phyloP scores from a whole-genome alignment of 2,888 invertebrate genomes.

The Drosophila picticornis region DNA sequence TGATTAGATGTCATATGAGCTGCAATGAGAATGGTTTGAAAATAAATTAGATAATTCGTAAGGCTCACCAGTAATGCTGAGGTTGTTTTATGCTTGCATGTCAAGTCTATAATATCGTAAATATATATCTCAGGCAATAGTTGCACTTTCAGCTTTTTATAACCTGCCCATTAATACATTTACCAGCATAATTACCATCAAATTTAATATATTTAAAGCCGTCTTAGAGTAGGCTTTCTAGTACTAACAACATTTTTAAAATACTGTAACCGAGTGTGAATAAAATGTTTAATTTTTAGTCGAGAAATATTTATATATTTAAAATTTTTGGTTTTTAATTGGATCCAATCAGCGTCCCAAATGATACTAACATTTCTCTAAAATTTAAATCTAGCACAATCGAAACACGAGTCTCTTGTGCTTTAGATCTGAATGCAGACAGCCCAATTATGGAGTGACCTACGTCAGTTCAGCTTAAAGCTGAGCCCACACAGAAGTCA shows the following conservation, averaged over 20 bases:
- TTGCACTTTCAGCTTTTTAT: background rate
- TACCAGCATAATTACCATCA: background rate
- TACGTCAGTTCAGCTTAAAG: background rate
- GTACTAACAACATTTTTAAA: too few species aligned
- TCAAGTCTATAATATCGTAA: background rate
- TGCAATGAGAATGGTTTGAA: slow-evolving; percentile 19
- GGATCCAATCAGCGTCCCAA: background rate
- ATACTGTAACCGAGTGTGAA: background rate
- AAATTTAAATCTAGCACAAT: background rate
- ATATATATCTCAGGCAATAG: background rate
- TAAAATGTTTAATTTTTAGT: background rate
- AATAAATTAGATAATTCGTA: slow-evolving; percentile 3
- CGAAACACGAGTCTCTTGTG: background rate
- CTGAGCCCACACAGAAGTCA: background rate
- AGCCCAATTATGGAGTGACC: background rate
- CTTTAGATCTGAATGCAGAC: background rate
- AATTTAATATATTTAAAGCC: background rate
- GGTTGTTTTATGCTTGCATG: background rate
- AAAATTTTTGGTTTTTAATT: background rate
- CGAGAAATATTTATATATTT: background rate
- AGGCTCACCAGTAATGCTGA: background rate
- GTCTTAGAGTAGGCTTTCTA: background rate
- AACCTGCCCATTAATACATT: background rate
- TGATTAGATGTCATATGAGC: slow-evolving; percentile 17
- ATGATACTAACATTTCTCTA: background rate